phyloP scores from a whole-genome alignment of 2,113 vertebrate genomes.

The Oreochromis niloticus region DNA sequence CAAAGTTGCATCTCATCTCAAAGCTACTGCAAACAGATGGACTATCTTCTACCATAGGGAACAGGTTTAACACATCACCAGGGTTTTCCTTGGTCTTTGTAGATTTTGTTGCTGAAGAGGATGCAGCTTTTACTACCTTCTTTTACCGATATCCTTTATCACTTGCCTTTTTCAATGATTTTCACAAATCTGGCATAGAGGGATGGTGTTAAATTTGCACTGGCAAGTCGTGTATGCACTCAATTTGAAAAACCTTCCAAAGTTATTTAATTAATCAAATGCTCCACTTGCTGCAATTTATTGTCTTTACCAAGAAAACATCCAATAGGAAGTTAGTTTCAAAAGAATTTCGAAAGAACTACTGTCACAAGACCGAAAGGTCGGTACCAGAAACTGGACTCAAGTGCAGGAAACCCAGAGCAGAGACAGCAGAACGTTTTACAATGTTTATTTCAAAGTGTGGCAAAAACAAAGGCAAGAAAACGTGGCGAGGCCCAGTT shows the following conservation, averaged over 20 bases:
- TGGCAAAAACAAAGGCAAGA: background rate
- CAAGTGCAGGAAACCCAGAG: background rate
- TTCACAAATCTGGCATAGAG: background rate
- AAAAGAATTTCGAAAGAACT: background rate
- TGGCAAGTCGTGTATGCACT: background rate
- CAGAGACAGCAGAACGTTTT: background rate
- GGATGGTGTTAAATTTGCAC: background rate
- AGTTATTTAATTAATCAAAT: background rate
- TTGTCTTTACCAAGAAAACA: background rate
- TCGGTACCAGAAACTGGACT: background rate
- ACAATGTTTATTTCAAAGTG: background rate
- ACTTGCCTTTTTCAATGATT: background rate
- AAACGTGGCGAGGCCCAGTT: background rate
- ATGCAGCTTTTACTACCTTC: background rate
- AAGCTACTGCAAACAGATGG: slow-evolving; percentile 16
- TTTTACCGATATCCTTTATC: background rate
- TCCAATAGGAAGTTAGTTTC: background rate
- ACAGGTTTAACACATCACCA: background rate
- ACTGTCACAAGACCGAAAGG: background rate
- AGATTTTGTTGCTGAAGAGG: background rate
- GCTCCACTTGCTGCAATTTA: background rate
- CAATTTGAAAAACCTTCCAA: background rate
- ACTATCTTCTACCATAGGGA: background rate
- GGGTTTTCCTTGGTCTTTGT: background rate
- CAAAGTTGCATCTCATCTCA: slow-evolving; percentile 25